These are phyloP conservation scores for Hyla sarda DNA, from an alignment of 2,113 vertebrate species.

Conservation along the genomic window DNA sequence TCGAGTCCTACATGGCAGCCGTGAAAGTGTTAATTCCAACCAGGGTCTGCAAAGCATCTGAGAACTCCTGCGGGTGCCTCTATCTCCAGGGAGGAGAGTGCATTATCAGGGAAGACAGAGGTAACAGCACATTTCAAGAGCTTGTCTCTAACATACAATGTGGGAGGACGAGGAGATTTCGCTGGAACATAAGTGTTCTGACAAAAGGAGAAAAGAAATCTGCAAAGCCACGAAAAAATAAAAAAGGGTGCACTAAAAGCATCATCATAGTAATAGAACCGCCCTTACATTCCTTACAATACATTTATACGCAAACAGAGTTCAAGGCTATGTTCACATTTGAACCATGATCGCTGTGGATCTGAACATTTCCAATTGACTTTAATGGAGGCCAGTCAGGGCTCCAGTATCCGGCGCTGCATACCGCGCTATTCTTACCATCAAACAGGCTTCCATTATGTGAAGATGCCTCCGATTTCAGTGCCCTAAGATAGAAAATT, in stretches of 20 bases:
- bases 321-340: not conserved
- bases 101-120: conserved; percentile 40
- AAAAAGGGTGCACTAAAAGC: not conserved
- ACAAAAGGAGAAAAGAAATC: not conserved
- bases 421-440: not conserved
- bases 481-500: too few relatives aligned
- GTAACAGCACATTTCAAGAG: conserved; percentile 29
- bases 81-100: conserved; percentile 29
- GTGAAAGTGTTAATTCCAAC: conserved; percentile 31
- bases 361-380: not conserved
- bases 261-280: not conserved
- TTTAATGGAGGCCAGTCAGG: not conserved
- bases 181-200: conserved; percentile 36
- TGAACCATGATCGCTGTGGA: not conserved
- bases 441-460: too few relatives aligned
- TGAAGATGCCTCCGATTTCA: too few relatives aligned
- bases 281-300: not conserved
- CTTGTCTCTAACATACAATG: conserved; percentile 24
- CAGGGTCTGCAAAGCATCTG: conserved; percentile 26
- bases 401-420: not conserved
- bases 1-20: too few relatives aligned
- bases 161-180: conserved; percentile 41
- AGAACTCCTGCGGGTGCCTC: not conserved
- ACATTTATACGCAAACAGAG: not conserved
- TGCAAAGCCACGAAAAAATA: conserved; percentile 18